These are phyloP conservation scores for Panagrolaimus sp. DNA, from an alignment of 1,140 invertebrate genomes.

Conservation along the genomic window DNA sequence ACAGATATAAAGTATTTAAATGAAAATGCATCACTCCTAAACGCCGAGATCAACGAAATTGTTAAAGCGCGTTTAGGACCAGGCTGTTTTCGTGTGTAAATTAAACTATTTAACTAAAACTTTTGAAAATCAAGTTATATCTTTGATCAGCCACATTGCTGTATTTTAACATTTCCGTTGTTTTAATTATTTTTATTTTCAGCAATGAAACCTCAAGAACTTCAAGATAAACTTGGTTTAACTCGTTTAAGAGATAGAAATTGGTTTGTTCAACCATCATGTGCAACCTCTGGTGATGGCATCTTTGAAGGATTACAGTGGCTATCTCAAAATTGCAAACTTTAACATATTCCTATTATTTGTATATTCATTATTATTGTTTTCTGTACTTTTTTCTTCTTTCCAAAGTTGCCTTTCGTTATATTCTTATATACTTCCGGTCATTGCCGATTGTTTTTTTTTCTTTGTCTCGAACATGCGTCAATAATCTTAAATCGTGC, in stretches of 20 bases:
- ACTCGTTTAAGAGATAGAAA: slow-evolving; percentile 93
- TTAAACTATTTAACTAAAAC: too few relatives aligned
- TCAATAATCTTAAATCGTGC: slow-evolving; percentile 2
- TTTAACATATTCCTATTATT: slow-evolving; percentile 64
- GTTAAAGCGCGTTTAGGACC: too few relatives aligned
- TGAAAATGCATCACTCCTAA: too few relatives aligned
- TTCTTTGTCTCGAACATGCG: not conserved
- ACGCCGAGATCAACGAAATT: too few relatives aligned
- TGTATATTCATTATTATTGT: not conserved
- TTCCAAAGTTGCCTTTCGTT: slow-evolving; percentile 7
- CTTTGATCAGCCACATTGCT: too few relatives aligned
- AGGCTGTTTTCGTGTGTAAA: too few relatives aligned
- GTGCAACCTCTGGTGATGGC: slow-evolving; percentile 92
- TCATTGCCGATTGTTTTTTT: slow-evolving; percentile 5
- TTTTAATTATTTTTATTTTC: too few relatives aligned
- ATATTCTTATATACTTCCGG: not conserved
- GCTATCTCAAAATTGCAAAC: slow-evolving; percentile 97
- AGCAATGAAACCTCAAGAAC: slow-evolving; percentile 99
- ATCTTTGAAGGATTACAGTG: slow-evolving; percentile 97
- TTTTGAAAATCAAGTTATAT: too few relatives aligned
- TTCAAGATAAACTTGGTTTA: slow-evolving; percentile 95
- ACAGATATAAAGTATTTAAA: too few relatives aligned
- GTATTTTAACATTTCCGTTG: slow-evolving; percentile 1
- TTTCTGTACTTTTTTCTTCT: not conserved
- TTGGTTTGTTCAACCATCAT: slow-evolving; percentile 96